phyloP scores from a whole-genome alignment of 2,888 invertebrate species.

The Drosophila nr. perissopoda region DNA sequence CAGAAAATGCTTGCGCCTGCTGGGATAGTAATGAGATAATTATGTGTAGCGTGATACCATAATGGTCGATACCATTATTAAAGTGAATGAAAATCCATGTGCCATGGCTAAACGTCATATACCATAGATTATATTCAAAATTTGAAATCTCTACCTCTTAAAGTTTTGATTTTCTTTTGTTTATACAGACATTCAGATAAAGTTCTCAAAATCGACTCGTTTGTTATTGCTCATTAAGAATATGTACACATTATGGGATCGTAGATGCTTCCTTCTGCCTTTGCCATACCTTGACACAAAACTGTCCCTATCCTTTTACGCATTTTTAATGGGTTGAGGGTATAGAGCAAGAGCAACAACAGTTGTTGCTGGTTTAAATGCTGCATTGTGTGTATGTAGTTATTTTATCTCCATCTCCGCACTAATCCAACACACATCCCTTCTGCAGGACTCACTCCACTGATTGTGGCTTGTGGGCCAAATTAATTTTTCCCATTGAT shows the following conservation, averaged over 20 bases:
- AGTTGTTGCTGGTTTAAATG: conserved; percentile 16
- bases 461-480: conserved; percentile 22
- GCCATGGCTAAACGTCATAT: neutral
- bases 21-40: no score
- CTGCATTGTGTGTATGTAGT: conserved; percentile 61
- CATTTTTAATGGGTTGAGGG: neutral
- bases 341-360: conserved; percentile 7
- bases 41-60: neutral
- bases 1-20: no score
- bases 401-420: conserved; percentile 38
- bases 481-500: conserved; percentile 47
- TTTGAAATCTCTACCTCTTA: neutral
- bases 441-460: neutral
- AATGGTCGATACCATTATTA: neutral
- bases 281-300: neutral
- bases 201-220: neutral
- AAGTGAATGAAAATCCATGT: neutral
- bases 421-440: neutral
- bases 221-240: neutral
- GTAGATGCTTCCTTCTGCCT: neutral
- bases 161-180: no score
- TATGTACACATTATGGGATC: neutral
- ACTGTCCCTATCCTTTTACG: neutral
- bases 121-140: neutral
- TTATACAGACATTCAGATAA: no score